These are phyloP conservation scores for Variabilichromis moorii DNA, from an alignment of 2,113 vertebrate species.

Conservation along the genomic window DNA sequence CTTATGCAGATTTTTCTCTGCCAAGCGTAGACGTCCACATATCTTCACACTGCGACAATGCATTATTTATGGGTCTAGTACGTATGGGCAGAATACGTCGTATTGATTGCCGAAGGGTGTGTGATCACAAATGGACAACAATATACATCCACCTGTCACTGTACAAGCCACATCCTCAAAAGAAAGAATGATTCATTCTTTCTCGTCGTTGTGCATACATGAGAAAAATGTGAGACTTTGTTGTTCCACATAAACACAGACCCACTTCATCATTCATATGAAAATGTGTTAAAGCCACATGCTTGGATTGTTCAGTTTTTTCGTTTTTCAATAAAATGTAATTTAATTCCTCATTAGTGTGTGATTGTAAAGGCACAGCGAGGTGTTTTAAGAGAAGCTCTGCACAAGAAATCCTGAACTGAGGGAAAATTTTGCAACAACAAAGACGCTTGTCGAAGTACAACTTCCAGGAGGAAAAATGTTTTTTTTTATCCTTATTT, in stretches of 20 bases:
- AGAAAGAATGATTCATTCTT: background rate
- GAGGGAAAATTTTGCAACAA: background rate
- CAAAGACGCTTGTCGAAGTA: background rate
- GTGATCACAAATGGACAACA: background rate
- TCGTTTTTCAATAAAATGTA: background rate
- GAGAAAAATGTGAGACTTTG: background rate
- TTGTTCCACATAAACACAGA: background rate
- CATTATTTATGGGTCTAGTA: conserved; percentile 1
- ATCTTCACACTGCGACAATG: background rate
- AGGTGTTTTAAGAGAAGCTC: background rate
- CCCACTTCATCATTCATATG: background rate
- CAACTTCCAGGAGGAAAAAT: background rate
- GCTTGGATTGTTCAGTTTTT: background rate
- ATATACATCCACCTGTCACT: background rate
- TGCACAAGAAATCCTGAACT: background rate
- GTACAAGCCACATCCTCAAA: background rate
- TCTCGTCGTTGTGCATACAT: background rate
- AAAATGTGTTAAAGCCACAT: background rate
- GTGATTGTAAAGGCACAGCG: background rate
- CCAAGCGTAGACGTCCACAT: background rate
- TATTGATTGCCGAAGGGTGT: conserved; percentile 29
- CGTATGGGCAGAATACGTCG: conserved; percentile 2
- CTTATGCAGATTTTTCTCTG: background rate
- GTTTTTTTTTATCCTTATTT: background rate
- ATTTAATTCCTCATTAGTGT: background rate